phyloP scores from a whole-genome alignment of 2,797 vertebrate genomes.

The Rhyacichthys aspro region DNA sequence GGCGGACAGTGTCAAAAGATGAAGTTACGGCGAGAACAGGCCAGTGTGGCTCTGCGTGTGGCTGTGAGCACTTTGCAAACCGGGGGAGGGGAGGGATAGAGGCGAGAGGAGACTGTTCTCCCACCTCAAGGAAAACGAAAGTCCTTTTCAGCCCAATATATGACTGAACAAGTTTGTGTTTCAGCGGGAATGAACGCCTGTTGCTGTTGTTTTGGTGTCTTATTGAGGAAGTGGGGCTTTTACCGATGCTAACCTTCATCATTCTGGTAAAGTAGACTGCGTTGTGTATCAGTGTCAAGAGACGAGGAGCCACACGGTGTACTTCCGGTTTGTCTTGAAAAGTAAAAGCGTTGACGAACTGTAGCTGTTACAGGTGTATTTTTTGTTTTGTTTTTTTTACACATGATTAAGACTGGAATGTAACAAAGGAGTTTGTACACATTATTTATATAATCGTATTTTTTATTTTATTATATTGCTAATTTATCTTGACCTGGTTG shows the following conservation, averaged over 20 bases:
- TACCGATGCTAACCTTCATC: slow-evolving; percentile 60
- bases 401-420: too few species aligned
- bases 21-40: slow-evolving; percentile 71
- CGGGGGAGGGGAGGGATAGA: slow-evolving; percentile 73
- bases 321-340: slow-evolving; percentile 45
- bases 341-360: slow-evolving; percentile 24
- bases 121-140: slow-evolving; percentile 77
- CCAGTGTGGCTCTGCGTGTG: slow-evolving; percentile 65
- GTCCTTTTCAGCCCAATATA: slow-evolving; percentile 57
- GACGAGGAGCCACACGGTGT: accelerated
- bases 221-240: slow-evolving; percentile 37
- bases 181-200: slow-evolving; percentile 21
- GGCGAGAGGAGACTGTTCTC: slow-evolving; percentile 58
- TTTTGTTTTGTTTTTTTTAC: too few species aligned
- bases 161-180: slow-evolving; percentile 69
- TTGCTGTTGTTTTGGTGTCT: slow-evolving; percentile 33
- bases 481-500: too few species aligned
- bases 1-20: slow-evolving; percentile 21
- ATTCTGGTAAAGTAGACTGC: slow-evolving; percentile 56
- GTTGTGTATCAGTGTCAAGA: slow-evolving; percentile 46
- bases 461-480: too few species aligned
- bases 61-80: slow-evolving; percentile 75
- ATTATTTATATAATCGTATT: too few species aligned
- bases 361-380: too few species aligned
- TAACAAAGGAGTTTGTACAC: too few species aligned